Conservation (phyloP, 2,888 invertebrate genomes). For the Dione juno region DNA sequence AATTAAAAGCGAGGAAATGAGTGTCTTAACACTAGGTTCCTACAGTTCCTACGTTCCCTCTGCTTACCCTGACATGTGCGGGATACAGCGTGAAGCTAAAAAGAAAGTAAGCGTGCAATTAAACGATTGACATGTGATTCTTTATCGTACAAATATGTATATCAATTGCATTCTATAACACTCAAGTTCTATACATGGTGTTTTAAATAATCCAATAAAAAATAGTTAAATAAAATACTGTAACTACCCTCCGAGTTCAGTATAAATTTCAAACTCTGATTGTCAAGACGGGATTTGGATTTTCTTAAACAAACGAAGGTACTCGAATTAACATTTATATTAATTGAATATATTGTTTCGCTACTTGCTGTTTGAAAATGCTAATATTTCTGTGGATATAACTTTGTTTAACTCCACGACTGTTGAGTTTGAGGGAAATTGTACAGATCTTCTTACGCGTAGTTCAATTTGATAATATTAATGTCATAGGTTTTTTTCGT, state of each 20-base stretch:
- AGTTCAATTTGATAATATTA: background rate
- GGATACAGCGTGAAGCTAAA: no score
- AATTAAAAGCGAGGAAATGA: no score
- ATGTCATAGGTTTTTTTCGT: background rate
- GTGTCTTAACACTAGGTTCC: no score
- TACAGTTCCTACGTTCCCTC: no score
- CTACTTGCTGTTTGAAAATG: conserved; percentile 48
- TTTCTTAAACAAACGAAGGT: conserved; percentile 46
- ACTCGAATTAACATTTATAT: conserved; percentile 61
- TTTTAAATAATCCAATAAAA: conserved; percentile 4
- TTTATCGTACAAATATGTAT: no score
- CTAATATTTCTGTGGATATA: conserved; percentile 39
- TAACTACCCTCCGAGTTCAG: conserved; percentile 30
- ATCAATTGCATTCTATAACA: no score
- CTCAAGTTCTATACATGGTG: background rate
- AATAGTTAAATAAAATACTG: conserved; percentile 26
- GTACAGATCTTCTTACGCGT: background rate
- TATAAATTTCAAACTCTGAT: conserved; percentile 44
- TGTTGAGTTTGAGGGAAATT: conserved; percentile 20
- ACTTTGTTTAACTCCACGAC: conserved; percentile 29
- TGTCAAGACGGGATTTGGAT: conserved; percentile 41
- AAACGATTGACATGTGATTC: no score
- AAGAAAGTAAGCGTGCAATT: no score
- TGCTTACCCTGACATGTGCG: no score
- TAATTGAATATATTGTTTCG: conserved; percentile 64